Base-by-base conservation (phyloP, 2,888 invertebrate genomes). In the Catocala sponsa region DNA sequence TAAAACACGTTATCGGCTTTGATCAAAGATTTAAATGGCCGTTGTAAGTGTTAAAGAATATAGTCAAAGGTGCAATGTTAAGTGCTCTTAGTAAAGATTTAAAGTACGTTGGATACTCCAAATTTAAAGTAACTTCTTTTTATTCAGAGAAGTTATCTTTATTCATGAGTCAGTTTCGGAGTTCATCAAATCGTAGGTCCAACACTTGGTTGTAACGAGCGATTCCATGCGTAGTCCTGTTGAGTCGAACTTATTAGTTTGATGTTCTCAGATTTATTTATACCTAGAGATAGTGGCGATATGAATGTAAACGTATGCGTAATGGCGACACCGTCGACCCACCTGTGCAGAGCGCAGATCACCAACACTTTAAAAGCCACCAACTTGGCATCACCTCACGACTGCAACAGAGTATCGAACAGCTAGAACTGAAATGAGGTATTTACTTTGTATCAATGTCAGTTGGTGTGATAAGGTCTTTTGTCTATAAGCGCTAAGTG, bases 101-200 rank as follows among this genome's bases (percentile, higher is more conserved):
- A 52, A 25, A 49, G 46, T 50, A 43, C 58, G 32, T 48, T 54
- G 42, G 63, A 55, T 55, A 49, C 59, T 25, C 47, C 6, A 47
- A 54, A 25, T 35, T 15, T 35, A 15, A 54, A 11, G 12, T 38
- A 33, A 33, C 15, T 35, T 41, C 32, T 42, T 53, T 35, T 25
- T 25, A 25, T 25, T 25, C 25, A 48, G 9, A 42, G 33, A 65
- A 41, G n/a, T 49, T 49, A 47, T 33, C 63, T 59, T 58, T 70
- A 73, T 75, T 77, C 78, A 76, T 76, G 78, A 78, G 72, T 67
- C 62, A 73, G 81, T 85, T 87, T 86, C 86, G 82, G 85, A 87
- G 86, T 88, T 88, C 87, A 88, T 81, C 68, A 79, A 83, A 80
- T 81, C 80, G 65, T 74, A 72, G 80, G 75, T 76, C 72, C 71